Base-by-base conservation (phyloP, 1,140 invertebrate species). In the Ceratina australensis region DNA sequence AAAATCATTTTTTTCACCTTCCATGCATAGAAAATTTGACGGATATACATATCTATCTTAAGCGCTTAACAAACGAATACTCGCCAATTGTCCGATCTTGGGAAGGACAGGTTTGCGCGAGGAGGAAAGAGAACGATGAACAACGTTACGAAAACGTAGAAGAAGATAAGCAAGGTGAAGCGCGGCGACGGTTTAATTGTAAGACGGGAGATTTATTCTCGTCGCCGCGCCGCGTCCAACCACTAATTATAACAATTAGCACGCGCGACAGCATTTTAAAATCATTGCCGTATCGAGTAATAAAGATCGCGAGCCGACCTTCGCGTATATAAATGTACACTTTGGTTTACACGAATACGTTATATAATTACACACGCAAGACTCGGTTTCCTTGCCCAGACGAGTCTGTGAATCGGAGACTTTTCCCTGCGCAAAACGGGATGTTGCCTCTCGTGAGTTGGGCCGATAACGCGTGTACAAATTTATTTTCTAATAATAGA, bases 301-400 rank as follows among this genome's bases (percentile, higher is more conserved):
- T 42, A 49, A 69, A 59, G 75, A 24, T 61, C 74, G 42, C 64
- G 60, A 60, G 33, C 54, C 57, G 56, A 80, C 42, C 82, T 72
- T 72, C 47, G 72, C 69, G 76, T 68, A 79, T 86, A 88, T n/a
- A 88, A 87, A 71, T 86, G 77, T 88, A 86, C 83, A 87, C 87
- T 89, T 89, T 89, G 87, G 86, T 89, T 87, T 89, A 84, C 33
- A 42, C 83, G 83, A 88, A 88, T 89, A 88, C 63, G 80, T 69
- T 61, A 81, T 71, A 68, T 72, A 81, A 73, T 81, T 61, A 65
- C 65, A 65, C 65, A 16, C 49, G 42, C 24, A 69, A 57, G 52
- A 26, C 52, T 81, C 71, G 57, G 28, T 28, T 60, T 54, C 13
- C 16, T 47, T 59, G 56, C 49, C 42, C 66, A 28, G 13, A 47